Base-by-base conservation (phyloP, 2,113 vertebrate species). In the Caranx ignobilis region DNA sequence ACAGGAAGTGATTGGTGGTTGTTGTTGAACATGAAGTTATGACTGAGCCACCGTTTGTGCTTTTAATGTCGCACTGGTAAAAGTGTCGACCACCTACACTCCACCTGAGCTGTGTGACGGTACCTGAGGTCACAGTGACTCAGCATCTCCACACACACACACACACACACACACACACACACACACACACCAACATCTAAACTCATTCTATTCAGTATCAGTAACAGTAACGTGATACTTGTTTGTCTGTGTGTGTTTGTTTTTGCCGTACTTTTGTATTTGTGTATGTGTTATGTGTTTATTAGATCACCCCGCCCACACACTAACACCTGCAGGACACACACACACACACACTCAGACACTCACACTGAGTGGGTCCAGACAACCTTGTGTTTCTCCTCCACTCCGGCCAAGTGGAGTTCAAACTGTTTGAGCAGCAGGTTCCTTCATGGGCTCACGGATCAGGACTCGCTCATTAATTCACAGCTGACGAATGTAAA, bases 331-430 rank as follows among this genome's bases (percentile, higher is more conserved):
- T 87, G 79, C 26, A 26, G 26, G 26, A 26, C 26, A 26, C 26
- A 26, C 26, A 26, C 26, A 26, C 26, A 26, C 26, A 26, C 26
- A 26, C 26, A 26, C 26, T 26, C 26, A 26, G 26, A 26, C 83
- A 71, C 83, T 12, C 16, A 43, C 55, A 2, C 62, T 37, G 78
- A 61, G 57, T 73, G 11, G 72, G 78, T 61, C 71, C 73, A 61
- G 70, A 68, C 70, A 43, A 71, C 61, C 74, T 63, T 59, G 75
- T 87, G 48, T 50, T 84, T 62, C 59, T 81, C 82, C 84, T 78
- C 63, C 71, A 70, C 71, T 19, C 34, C 47, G 5, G 64, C 65
- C 70, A 9, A 61, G 18, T 15, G 5, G 3, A 72, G 66, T 79
- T 56, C 13, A 56, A 68, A 19, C 16, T 9, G 48, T 77, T 34